A percentile compares a stretch with the other conserved stretches of the same genome.
These are phyloP conservation scores for Cantharis rufa DNA, from an alignment of 2,888 invertebrate species.

Conservation along the genomic window DNA sequence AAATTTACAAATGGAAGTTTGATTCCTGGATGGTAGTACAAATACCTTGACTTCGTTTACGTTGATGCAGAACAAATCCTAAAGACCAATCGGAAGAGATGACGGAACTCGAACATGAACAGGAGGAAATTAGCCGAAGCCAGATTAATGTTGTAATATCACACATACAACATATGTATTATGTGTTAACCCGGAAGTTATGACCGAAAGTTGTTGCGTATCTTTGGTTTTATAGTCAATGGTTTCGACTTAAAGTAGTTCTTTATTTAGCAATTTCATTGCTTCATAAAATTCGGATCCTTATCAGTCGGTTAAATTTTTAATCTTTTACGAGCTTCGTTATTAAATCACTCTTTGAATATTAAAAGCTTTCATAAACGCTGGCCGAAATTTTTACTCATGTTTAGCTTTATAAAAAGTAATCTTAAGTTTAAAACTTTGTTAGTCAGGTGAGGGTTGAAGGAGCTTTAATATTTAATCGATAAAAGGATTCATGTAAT, in stretches of 20 bases:
- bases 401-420: background rate
- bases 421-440: background rate
- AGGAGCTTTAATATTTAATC: background rate
- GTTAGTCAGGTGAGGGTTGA: background rate
- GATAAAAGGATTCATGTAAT: background rate
- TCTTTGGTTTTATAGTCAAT: background rate
- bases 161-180: no score
- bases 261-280: background rate
- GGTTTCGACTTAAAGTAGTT: background rate
- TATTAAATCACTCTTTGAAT: background rate
- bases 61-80: no score
- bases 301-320: background rate
- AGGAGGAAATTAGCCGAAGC: no score
- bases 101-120: no score
- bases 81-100: no score
- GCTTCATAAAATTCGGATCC: background rate
- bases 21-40: no score
- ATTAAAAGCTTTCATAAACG: background rate
- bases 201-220: background rate
- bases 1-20: no score
- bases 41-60: no score
- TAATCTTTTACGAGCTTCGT: background rate
- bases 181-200: no score
- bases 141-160: no score
- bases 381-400: background rate